Conservation (phyloP, 2,113 vertebrate genomes). For the Formicarius rufipectus region DNA sequence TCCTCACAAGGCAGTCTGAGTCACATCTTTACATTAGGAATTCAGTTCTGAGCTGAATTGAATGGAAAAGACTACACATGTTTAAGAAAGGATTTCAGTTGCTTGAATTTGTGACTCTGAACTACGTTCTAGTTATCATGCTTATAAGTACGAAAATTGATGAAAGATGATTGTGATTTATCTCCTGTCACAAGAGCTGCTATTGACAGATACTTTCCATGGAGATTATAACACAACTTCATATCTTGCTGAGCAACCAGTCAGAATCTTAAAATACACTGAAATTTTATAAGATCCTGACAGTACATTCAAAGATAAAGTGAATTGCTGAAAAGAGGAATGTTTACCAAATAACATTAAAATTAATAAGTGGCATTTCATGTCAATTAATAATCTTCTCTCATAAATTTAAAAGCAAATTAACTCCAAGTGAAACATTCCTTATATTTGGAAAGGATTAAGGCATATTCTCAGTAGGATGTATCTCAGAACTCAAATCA, state of each 20-base stretch:
- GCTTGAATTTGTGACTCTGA: not conserved
- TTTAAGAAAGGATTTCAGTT: not conserved
- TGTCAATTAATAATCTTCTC: not conserved
- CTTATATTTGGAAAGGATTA: not conserved
- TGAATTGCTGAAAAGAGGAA: not conserved
- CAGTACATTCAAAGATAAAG: not conserved
- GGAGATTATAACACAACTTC: not conserved
- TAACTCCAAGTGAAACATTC: not conserved
- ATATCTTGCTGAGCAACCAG: not conserved
- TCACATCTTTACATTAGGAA: not conserved
- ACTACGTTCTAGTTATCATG: not conserved
- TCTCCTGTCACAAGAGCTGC: not conserved
- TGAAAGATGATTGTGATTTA: not conserved
- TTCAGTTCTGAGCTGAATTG: not conserved
- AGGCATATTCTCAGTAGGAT: not conserved
- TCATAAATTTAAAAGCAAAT: not conserved
- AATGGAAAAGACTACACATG: not conserved
- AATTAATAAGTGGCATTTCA: not conserved
- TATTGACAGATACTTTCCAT: not conserved
- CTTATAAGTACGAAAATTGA: not conserved
- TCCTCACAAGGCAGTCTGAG: not conserved
- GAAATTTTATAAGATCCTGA: not conserved
- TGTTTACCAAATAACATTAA: conserved; percentile 3
- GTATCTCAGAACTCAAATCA: not conserved
- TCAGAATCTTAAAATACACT: not conserved